These are phyloP conservation scores for Argentina silus DNA, from an alignment of 2,797 vertebrate genomes.

Conservation along the genomic window DNA sequence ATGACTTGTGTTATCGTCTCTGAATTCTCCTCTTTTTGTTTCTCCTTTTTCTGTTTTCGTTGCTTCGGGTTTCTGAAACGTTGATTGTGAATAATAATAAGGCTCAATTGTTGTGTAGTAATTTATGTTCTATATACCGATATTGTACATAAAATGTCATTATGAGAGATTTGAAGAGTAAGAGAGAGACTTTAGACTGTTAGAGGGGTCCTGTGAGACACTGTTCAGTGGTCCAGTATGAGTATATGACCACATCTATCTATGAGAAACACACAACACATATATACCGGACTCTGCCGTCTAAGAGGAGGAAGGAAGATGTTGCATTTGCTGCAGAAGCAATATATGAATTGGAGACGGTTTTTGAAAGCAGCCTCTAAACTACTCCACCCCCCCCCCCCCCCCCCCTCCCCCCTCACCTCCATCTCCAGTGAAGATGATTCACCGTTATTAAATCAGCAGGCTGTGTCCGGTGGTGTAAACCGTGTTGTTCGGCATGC, in stretches of 20 bases:
- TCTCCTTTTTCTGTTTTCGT: slow-evolving; percentile 61
- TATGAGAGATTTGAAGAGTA: slow-evolving; percentile 67
- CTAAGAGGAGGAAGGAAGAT: slow-evolving; percentile 31
- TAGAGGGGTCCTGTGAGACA: slow-evolving; percentile 75
- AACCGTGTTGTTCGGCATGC: not conserved
- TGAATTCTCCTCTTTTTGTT: slow-evolving; percentile 35
- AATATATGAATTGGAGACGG: slow-evolving; percentile 29
- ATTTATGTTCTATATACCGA: slow-evolving; percentile 86
- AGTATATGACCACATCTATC: slow-evolving; percentile 56
- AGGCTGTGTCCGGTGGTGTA: not conserved
- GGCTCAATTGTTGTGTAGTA: slow-evolving; percentile 79
- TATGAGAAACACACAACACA: slow-evolving; percentile 62
- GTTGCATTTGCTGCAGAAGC: slow-evolving; percentile 30
- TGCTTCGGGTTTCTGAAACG: slow-evolving; percentile 69
- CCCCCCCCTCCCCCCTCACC: slow-evolving; percentile 18
- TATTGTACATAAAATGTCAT: slow-evolving; percentile 87
- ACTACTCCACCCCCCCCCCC: not conserved
- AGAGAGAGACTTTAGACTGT: slow-evolving; percentile 79
- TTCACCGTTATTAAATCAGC: not conserved
- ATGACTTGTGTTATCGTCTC: slow-evolving; percentile 63
- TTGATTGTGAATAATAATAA: slow-evolving; percentile 79
- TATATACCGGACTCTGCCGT: slow-evolving; percentile 63
- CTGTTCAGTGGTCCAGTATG: not conserved
- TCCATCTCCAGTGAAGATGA: slow-evolving; percentile 12
- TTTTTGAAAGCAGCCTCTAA: slow-evolving; percentile 25